Base-by-base conservation (phyloP, 1,140 invertebrate genomes). In the Carcinoscorpius rotundicauda region DNA sequence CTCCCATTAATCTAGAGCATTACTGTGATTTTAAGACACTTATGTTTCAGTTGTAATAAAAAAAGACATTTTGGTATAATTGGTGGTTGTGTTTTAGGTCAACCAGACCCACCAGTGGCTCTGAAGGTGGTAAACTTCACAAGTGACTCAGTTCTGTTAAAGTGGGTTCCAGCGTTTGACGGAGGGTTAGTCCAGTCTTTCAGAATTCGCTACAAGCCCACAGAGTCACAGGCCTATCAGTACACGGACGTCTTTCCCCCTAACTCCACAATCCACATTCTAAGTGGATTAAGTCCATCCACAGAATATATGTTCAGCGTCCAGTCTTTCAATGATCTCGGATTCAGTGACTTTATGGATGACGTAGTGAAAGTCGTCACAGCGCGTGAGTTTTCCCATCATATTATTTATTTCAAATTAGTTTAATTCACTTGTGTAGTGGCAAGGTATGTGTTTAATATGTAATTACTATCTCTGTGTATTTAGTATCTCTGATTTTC, bases 161-260 rank as follows among this genome's bases (percentile, higher is more conserved):
- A 83, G 56, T 98, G 96, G 95, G 84, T 85, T 51, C 88, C 93
- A 8, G 94, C 93, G 4, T 98, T 98, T 77, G 88, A 97, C 77
- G 96, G 96, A 0, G 96, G 96, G 4, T 79, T 92, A 53, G 80
- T 82, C 60, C 89, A 94, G 58, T 86, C 85, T 49, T 96, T 89
- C 75, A 83, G 86, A 58, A 82, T 97, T 10, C 80, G 88, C 61
- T 96, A 84, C 78, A 83, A 75, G 61, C 70, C 72, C 9, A 71
- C 67, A 51, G 69, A 63, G 8, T 68, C 69, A 9, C 69, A 69
- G 5, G 58, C 62, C 6, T 67, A 8, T 51, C 51, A 10, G 5
- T 67, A 67, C 29, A 55, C 61, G 69, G 91, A 95, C 73, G 85
- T 94, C 1, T 78, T 83, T 52, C 86, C 89, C 6, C 78, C 81